Base-by-base conservation (phyloP, 2,888 invertebrate species). In the Dusona sp. region DNA sequence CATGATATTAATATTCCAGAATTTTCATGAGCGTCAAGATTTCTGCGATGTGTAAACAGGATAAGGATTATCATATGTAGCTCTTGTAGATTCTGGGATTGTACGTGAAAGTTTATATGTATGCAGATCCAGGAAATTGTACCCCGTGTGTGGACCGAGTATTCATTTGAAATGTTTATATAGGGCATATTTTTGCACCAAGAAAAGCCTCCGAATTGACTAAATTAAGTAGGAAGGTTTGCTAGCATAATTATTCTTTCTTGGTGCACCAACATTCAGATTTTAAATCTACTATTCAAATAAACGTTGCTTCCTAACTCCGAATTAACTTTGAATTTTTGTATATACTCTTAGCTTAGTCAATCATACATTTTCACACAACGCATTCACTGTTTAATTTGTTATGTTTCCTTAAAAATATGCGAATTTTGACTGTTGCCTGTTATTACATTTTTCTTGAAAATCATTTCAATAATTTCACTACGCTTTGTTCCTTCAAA, bases 251-350 rank as follows among this genome's bases (percentile, higher is more conserved):
- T 90, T 90, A 90, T 91, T 89, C 86, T 88, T 89, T 84, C 89
- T 88, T 89, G 84, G 80, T 16, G 45, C 11, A 22, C 51, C 1
- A 48, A 64, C 36, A 67, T 42, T 25, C 74, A 78, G 74, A 86
- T 83, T 86, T 75, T 77, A 82, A 38, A 90, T 90, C 88, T 90
- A 89, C 89, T 88, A 89, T 91, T 89, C 86, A 89, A 91, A 91
- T 91, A 85, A 89, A 83, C 82, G 79, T 84, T 80, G 68, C 54
- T 79, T 22, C 22, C n/a, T 48, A 19, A 73, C 25, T 65, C 16
- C 33, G 79, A 51, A 84, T 80, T 42, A 68, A 84, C 67, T 84
- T 61, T 57, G 7, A 61, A 11, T 90, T 88, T 88, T 87, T 88
- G 88, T 89, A 88, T 87, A 89, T n/a, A 13, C 85, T 88, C 88